Base-by-base conservation (phyloP, 2,888 invertebrate species). In the Pristionchus fissidentatus region DNA sequence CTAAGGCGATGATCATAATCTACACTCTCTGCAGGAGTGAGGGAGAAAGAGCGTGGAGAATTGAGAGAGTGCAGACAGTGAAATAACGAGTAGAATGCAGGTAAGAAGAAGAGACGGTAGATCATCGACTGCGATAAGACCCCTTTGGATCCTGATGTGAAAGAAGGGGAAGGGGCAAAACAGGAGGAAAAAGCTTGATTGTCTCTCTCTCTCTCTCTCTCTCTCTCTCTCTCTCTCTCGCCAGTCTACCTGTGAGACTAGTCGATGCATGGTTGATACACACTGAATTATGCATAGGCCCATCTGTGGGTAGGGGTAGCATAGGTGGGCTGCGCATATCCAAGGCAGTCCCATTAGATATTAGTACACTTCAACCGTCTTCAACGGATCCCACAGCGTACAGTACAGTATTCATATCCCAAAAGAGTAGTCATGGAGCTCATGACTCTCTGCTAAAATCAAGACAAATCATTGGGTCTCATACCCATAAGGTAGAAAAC, bases 151-250 rank as follows among this genome's bases (percentile, higher is more conserved):
- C 75, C 75, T 46, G 75, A 22, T n/a, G n/a, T 43, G 75, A 41
- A 19, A 15, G 41, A 29, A 4, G 75, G 13, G 46, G 46, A 29
- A 41, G 38, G 78, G 2, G 55, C n/a, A 55, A 79, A 41, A 79
- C 35, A 79, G 75, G 15, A n/a, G n/a, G 62, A 62, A n/a, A 43
- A 43, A 79, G 79, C 35, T 38, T 41, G 79, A 79, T 38, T 26
- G 13, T 49, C 49, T 49, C 13, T 49, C 10, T 49, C 49, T 49
- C 49, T 49, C 49, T 49, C 49, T 49, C 49, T 49, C 10, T 19
- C 49, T 49, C 49, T 49, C 10, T 19, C 49, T 49, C 49, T 49
- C 10, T 19, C 49, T 1, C 66, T 29, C n/a, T 66, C 29, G 22
- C 19, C 19, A 15, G 29, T 55, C 22, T 55, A 55, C 55, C 55